Evolutionary conservation across 2,888 invertebrate genomes (phyloP).

Genomic region (Mythimna loreyi): DNA sequence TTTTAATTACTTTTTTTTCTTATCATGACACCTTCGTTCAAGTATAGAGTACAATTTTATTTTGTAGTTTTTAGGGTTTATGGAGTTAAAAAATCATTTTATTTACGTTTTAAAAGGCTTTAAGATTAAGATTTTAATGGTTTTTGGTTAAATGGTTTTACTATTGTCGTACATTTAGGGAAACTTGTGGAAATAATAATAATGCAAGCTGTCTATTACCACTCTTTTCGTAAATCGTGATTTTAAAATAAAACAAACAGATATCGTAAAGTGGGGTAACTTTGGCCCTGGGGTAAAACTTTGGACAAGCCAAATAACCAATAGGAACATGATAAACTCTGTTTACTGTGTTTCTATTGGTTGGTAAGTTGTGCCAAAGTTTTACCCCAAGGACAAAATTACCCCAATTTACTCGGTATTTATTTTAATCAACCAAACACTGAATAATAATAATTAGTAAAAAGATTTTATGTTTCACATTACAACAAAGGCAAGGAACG

Average conservation of each 20-base stretch:
- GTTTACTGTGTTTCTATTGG: no score
- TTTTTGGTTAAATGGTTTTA: constrained; percentile 15
- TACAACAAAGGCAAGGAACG: neutral
- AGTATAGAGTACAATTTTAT: constrained; percentile 36
- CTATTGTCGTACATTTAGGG: constrained; percentile 1
- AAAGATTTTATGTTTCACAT: neutral
- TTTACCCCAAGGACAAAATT: no score
- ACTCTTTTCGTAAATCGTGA: neutral
- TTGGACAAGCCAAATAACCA: no score
- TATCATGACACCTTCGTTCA: constrained; percentile 39
- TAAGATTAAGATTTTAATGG: constrained; percentile 10
- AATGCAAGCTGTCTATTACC: constrained; percentile 43
- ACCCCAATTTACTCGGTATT: constrained; percentile 1
- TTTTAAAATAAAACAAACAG: neutral
- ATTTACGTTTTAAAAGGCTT: constrained; percentile 30
- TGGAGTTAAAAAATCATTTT: constrained; percentile 8
- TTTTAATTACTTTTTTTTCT: constrained; percentile 19
- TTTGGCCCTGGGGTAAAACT: no score
- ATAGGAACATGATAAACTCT: no score
- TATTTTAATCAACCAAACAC: neutral
- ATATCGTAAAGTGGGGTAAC: no score
- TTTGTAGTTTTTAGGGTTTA: constrained; percentile 19
- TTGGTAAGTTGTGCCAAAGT: no score
- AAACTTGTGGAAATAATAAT: constrained; percentile 9
- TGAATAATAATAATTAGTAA: no score